Conservation (phyloP, 1,140 invertebrate genomes). For the Aphaenogaster rudis region DNA sequence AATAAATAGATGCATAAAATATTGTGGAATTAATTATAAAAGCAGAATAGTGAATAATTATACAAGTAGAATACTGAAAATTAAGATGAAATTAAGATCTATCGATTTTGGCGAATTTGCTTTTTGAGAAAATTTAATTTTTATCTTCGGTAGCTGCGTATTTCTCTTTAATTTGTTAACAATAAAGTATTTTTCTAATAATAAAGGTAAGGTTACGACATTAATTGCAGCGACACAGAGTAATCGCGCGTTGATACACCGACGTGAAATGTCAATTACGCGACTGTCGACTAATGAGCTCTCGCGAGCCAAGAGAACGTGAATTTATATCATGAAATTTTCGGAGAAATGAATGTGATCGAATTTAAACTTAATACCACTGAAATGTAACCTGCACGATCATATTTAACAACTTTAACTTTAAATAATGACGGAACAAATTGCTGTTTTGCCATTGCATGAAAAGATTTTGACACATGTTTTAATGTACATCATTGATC, state of each 20-base stretch:
- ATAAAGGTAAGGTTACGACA: slow-evolving; percentile 20
- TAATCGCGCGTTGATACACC: slow-evolving; percentile 30
- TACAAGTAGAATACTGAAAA: background rate
- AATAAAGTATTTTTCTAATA: background rate
- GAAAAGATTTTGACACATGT: background rate
- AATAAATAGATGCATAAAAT: background rate
- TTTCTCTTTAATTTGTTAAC: background rate
- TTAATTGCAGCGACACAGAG: background rate
- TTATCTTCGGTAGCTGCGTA: background rate
- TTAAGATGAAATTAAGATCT: background rate
- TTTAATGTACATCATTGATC: background rate
- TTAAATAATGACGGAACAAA: background rate
- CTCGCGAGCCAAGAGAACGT: slow-evolving; percentile 16
- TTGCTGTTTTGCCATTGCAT: background rate
- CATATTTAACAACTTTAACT: slow-evolving; percentile 6
- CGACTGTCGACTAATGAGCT: slow-evolving; percentile 37
- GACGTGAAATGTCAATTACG: slow-evolving; percentile 49
- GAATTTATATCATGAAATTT: slow-evolving; percentile 47
- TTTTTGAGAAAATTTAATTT: background rate
- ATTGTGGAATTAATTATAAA: background rate
- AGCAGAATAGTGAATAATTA: background rate
- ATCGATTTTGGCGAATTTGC: background rate
- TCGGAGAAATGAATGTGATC: slow-evolving; percentile 31
- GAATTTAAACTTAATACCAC: slow-evolving; percentile 24
- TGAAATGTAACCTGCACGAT: slow-evolving; percentile 30